These are phyloP conservation scores for Minunthozetes semirufus DNA, from an alignment of 2,888 invertebrate genomes.

Conservation along the genomic window DNA sequence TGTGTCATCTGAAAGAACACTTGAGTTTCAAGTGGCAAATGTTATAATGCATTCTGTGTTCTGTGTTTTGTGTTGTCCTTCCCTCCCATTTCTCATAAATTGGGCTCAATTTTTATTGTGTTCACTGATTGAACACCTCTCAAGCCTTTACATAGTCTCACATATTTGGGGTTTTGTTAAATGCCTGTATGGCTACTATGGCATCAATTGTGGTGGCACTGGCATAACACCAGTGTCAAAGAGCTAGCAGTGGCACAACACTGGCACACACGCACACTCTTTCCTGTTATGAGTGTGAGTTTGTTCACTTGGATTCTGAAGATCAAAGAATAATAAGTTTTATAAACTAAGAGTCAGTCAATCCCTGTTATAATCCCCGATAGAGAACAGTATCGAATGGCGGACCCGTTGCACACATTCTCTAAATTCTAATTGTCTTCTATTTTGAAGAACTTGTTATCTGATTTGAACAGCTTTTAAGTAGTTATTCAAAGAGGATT, in stretches of 20 bases:
- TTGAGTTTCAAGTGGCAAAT: conserved; percentile 10
- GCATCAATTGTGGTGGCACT: not conserved
- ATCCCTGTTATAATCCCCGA: not conserved
- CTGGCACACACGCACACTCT: conserved; percentile 21
- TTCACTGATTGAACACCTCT: conserved; percentile 14
- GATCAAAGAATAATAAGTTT: not conserved
- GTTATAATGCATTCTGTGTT: not conserved
- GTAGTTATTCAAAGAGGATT: conserved; percentile 22
- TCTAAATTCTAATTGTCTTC: not conserved
- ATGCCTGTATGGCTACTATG: not conserved
- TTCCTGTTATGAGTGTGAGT: not conserved
- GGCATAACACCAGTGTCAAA: not conserved
- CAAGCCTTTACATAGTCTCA: not conserved
- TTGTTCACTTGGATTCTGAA: conserved; percentile 6
- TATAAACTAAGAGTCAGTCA: not conserved
- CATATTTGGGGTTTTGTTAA: conserved; percentile 17
- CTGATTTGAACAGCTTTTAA: not conserved
- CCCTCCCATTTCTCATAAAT: not conserved
- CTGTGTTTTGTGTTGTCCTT: not conserved
- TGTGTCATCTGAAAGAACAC: conserved; percentile 17
- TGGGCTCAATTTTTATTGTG: not conserved
- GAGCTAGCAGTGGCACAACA: not conserved
- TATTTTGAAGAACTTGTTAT: conserved; percentile 4
- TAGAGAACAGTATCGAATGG: conserved; percentile 8
- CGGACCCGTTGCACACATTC: not conserved